A percentile compares a stretch with the other conserved stretches of the same genome.
phyloP scores from a whole-genome alignment of 2,113 vertebrate genomes.

The Hemichromis elongatus region DNA sequence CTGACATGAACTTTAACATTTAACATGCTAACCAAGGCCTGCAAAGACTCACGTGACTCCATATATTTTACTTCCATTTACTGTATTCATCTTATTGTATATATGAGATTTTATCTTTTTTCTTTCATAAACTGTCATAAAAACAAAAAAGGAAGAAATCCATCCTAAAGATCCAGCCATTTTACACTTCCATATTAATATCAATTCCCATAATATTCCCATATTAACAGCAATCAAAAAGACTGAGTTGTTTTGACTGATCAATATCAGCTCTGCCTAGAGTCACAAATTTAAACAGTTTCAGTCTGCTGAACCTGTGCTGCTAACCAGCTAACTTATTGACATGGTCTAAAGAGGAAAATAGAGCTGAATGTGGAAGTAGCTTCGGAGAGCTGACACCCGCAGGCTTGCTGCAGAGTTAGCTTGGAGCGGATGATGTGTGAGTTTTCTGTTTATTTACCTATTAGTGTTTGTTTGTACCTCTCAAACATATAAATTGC shows the following conservation, averaged over 20 bases:
- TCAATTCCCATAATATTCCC: not conserved
- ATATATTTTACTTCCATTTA: not conserved
- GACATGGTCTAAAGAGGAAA: not conserved
- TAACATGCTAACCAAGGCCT: fast-evolving
- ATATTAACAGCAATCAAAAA: not conserved
- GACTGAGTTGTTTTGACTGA: not conserved
- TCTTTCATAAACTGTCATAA: not conserved
- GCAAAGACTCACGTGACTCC: not conserved
- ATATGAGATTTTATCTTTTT: not conserved
- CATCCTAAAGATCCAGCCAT: not conserved
- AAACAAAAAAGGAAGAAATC: not conserved
- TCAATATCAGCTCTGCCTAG: not conserved
- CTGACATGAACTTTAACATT: not conserved
- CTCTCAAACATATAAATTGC: not conserved
- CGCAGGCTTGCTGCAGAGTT: not conserved
- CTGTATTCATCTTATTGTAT: not conserved
- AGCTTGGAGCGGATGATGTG: not conserved
- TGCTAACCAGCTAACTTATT: not conserved
- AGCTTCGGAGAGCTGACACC: not conserved
- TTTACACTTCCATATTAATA: not conserved
- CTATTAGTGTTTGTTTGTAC: not conserved
- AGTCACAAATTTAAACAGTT: not conserved
- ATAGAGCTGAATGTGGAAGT: not conserved
- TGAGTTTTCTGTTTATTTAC: not conserved
- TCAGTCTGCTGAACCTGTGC: not conserved